phyloP scores from a whole-genome alignment of 2,797 vertebrate species.

The Diglossa cyanea region DNA sequence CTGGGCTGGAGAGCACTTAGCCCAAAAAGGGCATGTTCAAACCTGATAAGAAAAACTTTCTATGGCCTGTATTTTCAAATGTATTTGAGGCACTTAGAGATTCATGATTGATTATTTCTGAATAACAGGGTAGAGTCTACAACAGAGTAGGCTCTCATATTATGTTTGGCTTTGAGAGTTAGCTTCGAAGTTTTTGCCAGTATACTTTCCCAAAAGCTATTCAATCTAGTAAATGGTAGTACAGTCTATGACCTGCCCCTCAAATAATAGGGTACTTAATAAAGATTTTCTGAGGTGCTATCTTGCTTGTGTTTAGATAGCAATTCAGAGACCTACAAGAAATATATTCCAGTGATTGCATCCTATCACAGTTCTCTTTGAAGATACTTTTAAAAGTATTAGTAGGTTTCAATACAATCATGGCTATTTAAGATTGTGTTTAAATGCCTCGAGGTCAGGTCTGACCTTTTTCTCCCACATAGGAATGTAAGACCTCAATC shows the following conservation, averaged over 20 bases:
- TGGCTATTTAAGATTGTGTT: neutral
- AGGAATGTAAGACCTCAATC: conserved; percentile 43
- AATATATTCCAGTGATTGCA: neutral
- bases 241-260: neutral
- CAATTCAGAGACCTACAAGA: neutral
- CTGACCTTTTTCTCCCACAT: conserved; percentile 22
- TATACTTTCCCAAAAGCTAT: neutral
- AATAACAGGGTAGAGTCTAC: neutral
- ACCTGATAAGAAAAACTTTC: neutral
- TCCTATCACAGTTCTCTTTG: neutral
- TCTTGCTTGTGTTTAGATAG: neutral
- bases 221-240: neutral
- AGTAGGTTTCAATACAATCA: neutral
- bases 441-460: conserved; percentile 33
- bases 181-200: neutral
- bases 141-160: neutral
- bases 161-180: neutral
- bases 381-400: conserved; percentile 13
- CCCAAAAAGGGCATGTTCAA: neutral
- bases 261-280: neutral
- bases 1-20: neutral
- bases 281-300: neutral
- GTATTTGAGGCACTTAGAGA: neutral
- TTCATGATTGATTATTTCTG: neutral
- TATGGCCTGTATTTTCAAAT: neutral